phyloP scores from a whole-genome alignment of 2,888 invertebrate genomes.

The Drosophila paranaensis region DNA sequence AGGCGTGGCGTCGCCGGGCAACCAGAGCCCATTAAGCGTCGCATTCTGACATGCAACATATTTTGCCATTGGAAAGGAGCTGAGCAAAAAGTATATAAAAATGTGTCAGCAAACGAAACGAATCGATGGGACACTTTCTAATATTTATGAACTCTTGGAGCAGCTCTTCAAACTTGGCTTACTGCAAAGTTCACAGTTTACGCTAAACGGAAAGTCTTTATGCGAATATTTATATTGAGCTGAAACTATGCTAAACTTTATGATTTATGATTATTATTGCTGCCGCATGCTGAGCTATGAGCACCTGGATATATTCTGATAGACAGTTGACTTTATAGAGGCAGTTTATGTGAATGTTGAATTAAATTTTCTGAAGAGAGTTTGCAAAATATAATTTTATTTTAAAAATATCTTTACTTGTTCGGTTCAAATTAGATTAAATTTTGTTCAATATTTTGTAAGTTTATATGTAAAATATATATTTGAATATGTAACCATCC shows the following conservation, averaged over 20 bases:
- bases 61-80: constrained; percentile 45
- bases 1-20: constrained; percentile 26
- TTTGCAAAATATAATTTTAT: too few relatives aligned
- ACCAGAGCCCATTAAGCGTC: constrained; percentile 36
- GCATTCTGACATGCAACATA: constrained; percentile 63
- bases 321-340: neutral
- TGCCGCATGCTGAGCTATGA: too few relatives aligned
- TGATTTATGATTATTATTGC: neutral
- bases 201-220: neutral
- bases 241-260: constrained; percentile 1
- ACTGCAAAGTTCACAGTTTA: neutral
- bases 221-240: neutral
- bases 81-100: constrained; percentile 23
- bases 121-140: constrained; percentile 53
- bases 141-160: constrained; percentile 16
- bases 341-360: neutral
- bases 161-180: constrained; percentile 5
- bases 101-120: constrained; percentile 43
- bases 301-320: neutral
- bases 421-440: too few relatives aligned
- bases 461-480: too few relatives aligned
- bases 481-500: too few relatives aligned
- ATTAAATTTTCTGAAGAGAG: too few relatives aligned
- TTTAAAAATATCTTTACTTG: too few relatives aligned
- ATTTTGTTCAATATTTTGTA: too few relatives aligned